Evolutionary conservation across 2,797 vertebrate species (phyloP), one percentile per base, ranked within the genome.

Genomic region (Phoeniculus purpureus): DNA sequence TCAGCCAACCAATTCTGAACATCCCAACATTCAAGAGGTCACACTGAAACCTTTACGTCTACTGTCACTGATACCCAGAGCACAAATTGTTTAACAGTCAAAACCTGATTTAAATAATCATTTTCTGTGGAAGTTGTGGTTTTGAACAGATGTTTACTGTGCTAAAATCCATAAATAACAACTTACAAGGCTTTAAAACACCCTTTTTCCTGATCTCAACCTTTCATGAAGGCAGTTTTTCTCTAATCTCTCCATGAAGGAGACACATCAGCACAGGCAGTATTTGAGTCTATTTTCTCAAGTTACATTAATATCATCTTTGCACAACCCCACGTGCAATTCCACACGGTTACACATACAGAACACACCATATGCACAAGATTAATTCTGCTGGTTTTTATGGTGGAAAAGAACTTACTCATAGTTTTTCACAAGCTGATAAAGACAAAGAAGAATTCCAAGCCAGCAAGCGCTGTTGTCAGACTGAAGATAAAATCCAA

Each of bases 401-500:
- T 8, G 15, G 22, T 11, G 81, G 50, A 37, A 93, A 76, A 86
- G 9, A 82, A 97, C 99, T 98, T 98, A 99, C 99, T 99, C 99
- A 27, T 99, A 99, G 97, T 99, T 99, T 97, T 99, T 99, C 94
- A 99, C 99, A 66, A 99, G 98, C 93, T 99, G 99, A 97, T 99
- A 99, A 93, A 99, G 99, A 93, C 99, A 99, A 86, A 99, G 98
- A 95, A 99, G 98, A 97, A 99, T 99, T 93, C 99, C 99, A 95
- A 99, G 98, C 99, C 99, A 99, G 79, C 98, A 98, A 89, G 97
- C 98, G 85, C 98, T 99, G 97, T 99, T 99, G 94, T 99, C 99
- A 64, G 99, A 99, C 97, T 99, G 99, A 95, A 99, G 98, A 96
- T 99, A 99, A 97, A 98, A 99, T 79, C 98, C 98, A 67, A 99